Base-by-base conservation (phyloP, 2,888 invertebrate genomes). In the Rhimphoctona megacephalus region DNA sequence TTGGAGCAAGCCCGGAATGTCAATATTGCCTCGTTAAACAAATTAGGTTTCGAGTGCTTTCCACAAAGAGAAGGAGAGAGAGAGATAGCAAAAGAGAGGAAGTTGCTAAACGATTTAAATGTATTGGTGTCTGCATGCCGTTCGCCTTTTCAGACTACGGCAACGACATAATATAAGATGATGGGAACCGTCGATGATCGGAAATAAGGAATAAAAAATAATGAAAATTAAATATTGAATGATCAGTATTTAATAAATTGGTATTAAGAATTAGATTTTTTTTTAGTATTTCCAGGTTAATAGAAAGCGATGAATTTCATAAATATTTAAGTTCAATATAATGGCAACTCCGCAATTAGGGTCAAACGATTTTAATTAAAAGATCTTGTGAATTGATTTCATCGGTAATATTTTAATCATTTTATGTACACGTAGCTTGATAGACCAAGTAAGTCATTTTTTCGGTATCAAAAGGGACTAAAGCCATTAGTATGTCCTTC, bases 21-120 rank as follows among this genome's bases (percentile, higher is more conserved):
- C 82, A 86, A 86, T 86, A 86, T 86, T 86, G 85, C 72, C 83
- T 83, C 83, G 83, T 76, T 83, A 80, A 86, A 83, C 83, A 83
- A 86, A 86, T 86, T 86, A 86, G 76, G 76, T 80, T 86, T 83
- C 66, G 76, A 86, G 85, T 83, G 85, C 80, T 80, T 86, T 80
- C 54, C 39, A 57, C 61, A 61, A 61, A 70, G 43, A 25, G 25
- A 43, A 70, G 46, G 46, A 61, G 17, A 57, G 14, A 17, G 2
- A 61, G 39, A 7, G 39, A n/a, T n/a, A n/a, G 54, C 54, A 22
- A 4, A 6, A 61, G 61, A 61, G 39, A 39, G 78, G 66, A 74
- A 81, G 81, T 78, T 78, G 78, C 78, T 86, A 86, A 86, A 86
- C 80, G 83, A 86, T 86, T 86, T 80, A 66, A 83, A 83, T 85